Evolutionary conservation across 2,888 invertebrate genomes (phyloP).

Genomic region (Drosophila trichaetosa): DNA sequence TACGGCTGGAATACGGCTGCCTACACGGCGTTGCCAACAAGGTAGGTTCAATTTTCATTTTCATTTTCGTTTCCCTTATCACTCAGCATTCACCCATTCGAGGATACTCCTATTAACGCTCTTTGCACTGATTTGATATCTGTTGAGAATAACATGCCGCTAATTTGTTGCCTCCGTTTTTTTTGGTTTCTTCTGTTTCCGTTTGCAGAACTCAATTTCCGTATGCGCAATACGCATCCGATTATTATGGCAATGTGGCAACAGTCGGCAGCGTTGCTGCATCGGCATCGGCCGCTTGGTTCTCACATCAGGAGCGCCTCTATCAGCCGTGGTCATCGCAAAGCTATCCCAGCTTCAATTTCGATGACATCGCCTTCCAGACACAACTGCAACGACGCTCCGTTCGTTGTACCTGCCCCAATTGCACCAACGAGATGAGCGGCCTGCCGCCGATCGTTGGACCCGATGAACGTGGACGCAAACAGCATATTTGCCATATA

Average conservation of each 20-base stretch:
- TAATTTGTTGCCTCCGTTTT: slow-evolving; percentile 30
- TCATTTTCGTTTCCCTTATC: background rate
- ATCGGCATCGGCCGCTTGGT: slow-evolving; percentile 83
- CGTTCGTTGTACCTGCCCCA: slow-evolving; percentile 92
- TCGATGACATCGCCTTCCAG: slow-evolving; percentile 84
- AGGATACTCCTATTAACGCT: background rate
- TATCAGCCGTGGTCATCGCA: slow-evolving; percentile 84
- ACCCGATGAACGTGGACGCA: slow-evolving; percentile 91
- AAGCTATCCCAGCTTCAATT: slow-evolving; percentile 82
- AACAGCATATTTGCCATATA: slow-evolving; percentile 94
- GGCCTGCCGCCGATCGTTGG: slow-evolving; percentile 90
- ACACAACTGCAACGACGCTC: slow-evolving; percentile 89
- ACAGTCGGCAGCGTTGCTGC: slow-evolving; percentile 79
- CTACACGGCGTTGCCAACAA: slow-evolving; percentile 80
- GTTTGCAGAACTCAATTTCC: slow-evolving; percentile 82
- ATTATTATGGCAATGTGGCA: slow-evolving; percentile 83
- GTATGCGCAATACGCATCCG: slow-evolving; percentile 84
- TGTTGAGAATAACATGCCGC: slow-evolving; percentile 1
- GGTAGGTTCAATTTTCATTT: slow-evolving; percentile 65
- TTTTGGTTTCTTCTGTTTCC: slow-evolving; percentile 2
- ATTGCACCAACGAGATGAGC: slow-evolving; percentile 92
- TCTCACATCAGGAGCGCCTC: slow-evolving; percentile 83
- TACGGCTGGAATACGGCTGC: slow-evolving; percentile 81
- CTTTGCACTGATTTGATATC: background rate
- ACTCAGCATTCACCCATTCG: background rate